Percentiles rank a stretch among this genome's conserved stretches.
phyloP scores from a whole-genome alignment of 2,888 invertebrate genomes.

The Tyria jacobaeae region DNA sequence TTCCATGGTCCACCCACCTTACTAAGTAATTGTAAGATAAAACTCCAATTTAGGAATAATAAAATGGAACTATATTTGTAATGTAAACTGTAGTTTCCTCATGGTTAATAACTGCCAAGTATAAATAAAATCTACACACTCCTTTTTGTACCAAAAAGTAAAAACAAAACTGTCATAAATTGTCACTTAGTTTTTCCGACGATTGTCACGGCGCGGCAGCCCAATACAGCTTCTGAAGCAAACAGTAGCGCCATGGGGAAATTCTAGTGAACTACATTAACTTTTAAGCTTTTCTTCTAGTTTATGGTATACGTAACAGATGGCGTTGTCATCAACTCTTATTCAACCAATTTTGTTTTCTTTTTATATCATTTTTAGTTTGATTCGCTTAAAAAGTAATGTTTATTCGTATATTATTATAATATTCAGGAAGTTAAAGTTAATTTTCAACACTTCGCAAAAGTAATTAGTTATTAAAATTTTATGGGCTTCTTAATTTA shows the following conservation, averaged over 20 bases:
- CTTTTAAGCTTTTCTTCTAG: conserved; percentile 24
- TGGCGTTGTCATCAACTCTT: conserved; percentile 33
- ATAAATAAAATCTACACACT: too few relatives aligned
- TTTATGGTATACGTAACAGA: conserved; percentile 22
- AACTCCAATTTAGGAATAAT: too few relatives aligned
- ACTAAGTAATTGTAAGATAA: too few relatives aligned
- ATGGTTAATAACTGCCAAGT: too few relatives aligned
- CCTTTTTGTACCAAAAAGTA: not conserved
- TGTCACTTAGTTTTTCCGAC: not conserved
- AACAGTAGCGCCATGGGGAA: conserved; percentile 39
- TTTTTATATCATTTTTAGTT: not conserved
- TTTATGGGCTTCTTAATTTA: not conserved
- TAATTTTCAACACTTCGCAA: not conserved
- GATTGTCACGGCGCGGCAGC: conserved; percentile 41
- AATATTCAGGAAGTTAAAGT: too few relatives aligned
- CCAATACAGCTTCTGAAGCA: conserved; percentile 13
- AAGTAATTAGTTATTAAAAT: not conserved
- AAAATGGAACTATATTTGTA: too few relatives aligned
- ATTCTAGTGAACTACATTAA: conserved; percentile 25
- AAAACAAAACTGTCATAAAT: not conserved
- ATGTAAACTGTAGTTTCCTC: too few relatives aligned
- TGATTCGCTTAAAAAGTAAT: not conserved
- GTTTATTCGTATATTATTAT: too few relatives aligned
- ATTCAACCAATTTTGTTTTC: not conserved
- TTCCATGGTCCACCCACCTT: too few relatives aligned